These are phyloP conservation scores for Catamblyrhynchus diadema DNA, from an alignment of 2,797 vertebrate genomes.

Conservation along the genomic window DNA sequence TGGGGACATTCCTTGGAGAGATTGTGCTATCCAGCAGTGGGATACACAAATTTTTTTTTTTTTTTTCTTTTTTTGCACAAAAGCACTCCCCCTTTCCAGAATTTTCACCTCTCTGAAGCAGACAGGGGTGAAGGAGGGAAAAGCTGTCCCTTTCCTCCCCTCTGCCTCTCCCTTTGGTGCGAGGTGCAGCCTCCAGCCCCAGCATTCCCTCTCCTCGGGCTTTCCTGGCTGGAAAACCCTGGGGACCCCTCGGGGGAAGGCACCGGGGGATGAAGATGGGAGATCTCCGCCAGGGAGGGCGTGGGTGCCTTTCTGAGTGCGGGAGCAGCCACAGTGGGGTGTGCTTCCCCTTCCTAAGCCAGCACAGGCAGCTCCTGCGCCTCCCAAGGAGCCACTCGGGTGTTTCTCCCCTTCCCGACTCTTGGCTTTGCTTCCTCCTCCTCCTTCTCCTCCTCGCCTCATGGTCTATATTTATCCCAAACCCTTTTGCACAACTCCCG, in stretches of 20 bases:
- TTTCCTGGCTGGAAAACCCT: background rate
- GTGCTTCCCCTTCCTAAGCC: constrained; percentile 35
- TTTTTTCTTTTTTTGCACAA: background rate
- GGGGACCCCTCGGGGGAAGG: background rate
- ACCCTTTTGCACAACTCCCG: background rate
- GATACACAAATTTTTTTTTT: background rate
- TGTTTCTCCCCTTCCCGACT: background rate
- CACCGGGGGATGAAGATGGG: rapidly evolving
- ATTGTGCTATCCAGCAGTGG: background rate
- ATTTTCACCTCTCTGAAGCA: background rate
- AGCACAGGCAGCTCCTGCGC: background rate
- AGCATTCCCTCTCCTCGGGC: rapidly evolving
- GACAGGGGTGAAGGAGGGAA: background rate
- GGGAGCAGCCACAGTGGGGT: background rate
- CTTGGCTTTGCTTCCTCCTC: background rate
- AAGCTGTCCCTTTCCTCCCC: background rate
- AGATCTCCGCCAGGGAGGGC: background rate
- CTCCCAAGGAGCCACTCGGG: background rate
- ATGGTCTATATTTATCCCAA: background rate
- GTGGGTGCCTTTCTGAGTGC: rapidly evolving
- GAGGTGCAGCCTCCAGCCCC: background rate
- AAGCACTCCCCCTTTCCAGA: background rate
- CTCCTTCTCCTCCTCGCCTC: background rate
- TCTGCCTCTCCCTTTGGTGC: background rate
- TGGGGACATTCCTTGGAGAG: background rate